A percentile compares a stretch with the other conserved stretches of the same genome.
Evolutionary conservation across 2,113 vertebrate species (phyloP).

Genomic region (Columba janthina): DNA sequence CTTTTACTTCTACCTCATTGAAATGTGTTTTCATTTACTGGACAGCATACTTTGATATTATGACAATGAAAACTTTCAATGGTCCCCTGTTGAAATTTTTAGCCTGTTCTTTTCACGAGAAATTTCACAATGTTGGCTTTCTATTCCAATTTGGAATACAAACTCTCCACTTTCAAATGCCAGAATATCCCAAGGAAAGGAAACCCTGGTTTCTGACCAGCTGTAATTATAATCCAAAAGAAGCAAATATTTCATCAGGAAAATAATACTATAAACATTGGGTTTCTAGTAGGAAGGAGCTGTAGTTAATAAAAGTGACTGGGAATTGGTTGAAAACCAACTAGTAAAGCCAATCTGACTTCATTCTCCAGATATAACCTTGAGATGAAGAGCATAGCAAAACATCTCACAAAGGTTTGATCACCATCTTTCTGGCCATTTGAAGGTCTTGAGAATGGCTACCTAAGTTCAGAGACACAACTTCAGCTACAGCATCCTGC

Average conservation of each 20-base stretch:
- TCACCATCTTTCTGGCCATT: background rate
- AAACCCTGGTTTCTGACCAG: constrained; percentile 41
- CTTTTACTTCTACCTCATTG: background rate
- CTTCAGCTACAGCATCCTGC: background rate
- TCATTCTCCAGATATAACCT: background rate
- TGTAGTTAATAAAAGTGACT: background rate
- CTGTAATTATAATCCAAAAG: constrained; percentile 30
- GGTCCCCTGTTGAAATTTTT: constrained; percentile 1
- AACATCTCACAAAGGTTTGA: background rate
- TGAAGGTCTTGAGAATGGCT: background rate
- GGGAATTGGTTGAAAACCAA: background rate
- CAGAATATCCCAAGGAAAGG: constrained; percentile 47
- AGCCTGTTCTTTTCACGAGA: constrained; percentile 12
- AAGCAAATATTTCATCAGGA: constrained; percentile 42
- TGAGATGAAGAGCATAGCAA: background rate
- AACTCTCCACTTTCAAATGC: constrained; percentile 1
- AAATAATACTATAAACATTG: constrained; percentile 15
- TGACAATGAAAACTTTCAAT: constrained; percentile 22
- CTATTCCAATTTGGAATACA: constrained; percentile 15
- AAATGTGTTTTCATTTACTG: constrained; percentile 19
- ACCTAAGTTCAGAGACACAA: background rate
- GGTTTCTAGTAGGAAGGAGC: constrained; percentile 3
- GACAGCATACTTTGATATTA: constrained; percentile 15
- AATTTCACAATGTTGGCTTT: constrained; percentile 10
- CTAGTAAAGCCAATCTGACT: background rate